Evolutionary conservation across 1,140 invertebrate genomes (phyloP).

Genomic region (Parasteatoda tepidariorum): DNA sequence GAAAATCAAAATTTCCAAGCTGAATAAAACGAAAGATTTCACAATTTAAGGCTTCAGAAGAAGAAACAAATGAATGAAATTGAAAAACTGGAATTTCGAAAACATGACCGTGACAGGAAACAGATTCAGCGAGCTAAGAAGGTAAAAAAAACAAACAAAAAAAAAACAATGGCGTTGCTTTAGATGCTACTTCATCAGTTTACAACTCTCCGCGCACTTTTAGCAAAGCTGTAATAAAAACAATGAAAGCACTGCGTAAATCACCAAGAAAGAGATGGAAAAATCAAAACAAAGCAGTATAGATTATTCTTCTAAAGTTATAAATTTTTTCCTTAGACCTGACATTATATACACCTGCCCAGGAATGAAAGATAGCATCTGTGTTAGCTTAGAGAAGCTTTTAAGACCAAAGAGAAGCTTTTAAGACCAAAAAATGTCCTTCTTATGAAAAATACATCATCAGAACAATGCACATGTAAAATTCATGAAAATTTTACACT

Average conservation of each 20-base stretch:
- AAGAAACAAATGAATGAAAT: not conserved
- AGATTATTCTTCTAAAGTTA: not conserved
- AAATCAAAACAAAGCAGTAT: not conserved
- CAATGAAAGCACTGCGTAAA: not conserved
- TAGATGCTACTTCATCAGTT: not conserved
- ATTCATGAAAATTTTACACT: slow-evolving; percentile 11
- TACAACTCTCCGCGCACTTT: not conserved
- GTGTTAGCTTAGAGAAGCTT: no score
- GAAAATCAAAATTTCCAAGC: slow-evolving; percentile 6
- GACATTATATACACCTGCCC: slow-evolving; percentile 27
- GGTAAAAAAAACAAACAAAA: no score
- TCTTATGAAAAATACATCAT: not conserved
- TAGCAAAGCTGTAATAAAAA: slow-evolving; percentile 7
- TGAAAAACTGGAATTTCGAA: not conserved
- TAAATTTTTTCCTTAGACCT: not conserved
- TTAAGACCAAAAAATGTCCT: slow-evolving; percentile 23
- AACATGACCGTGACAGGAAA: slow-evolving; percentile 11
- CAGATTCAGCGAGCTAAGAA: not conserved
- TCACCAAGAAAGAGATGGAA: not conserved
- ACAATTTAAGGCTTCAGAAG: not conserved
- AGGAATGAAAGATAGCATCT: slow-evolving; percentile 13
- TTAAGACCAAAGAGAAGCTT: not conserved
- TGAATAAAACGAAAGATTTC: slow-evolving; percentile 1
- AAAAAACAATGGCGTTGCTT: not conserved
- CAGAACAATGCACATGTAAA: slow-evolving; percentile 13